A percentile compares a stretch with the other conserved stretches of the same genome.
These are phyloP conservation scores for Micrasema longulum DNA, from an alignment of 1,140 invertebrate genomes.

Conservation along the genomic window DNA sequence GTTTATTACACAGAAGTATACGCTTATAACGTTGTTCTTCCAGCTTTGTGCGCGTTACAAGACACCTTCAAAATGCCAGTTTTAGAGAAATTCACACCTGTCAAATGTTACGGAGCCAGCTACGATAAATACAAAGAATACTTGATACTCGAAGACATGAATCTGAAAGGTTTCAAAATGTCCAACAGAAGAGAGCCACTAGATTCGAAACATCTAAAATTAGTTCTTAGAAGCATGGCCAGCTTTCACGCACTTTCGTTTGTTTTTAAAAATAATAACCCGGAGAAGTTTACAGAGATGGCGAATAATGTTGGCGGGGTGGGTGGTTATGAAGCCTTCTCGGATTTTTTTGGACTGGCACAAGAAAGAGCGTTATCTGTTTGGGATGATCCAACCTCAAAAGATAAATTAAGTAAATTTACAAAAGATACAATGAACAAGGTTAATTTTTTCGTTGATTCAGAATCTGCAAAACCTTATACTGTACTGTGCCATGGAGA, in stretches of 20 bases:
- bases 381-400: not conserved
- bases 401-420: constrained; percentile 1
- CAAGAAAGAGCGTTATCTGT: too few relatives aligned
- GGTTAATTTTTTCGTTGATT: not conserved
- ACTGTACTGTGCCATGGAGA: constrained; percentile 41
- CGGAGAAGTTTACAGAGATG: constrained; percentile 11
- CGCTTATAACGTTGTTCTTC: constrained; percentile 4
- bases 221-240: constrained; percentile 27
- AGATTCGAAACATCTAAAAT: constrained; percentile 31
- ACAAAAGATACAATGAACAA: too few relatives aligned
- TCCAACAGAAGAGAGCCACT: constrained; percentile 16
- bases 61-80: not conserved
- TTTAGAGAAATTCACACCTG: constrained; percentile 17
- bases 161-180: constrained; percentile 11
- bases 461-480: constrained; percentile 10
- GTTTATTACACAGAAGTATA: constrained; percentile 5
- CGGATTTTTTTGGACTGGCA: not conserved
- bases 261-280: constrained; percentile 23
- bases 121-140: constrained; percentile 1
- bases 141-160: constrained; percentile 30
- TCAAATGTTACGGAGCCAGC: constrained; percentile 7
- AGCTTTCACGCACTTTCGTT: constrained; percentile 35
- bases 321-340: not conserved
- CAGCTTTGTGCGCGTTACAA: constrained; percentile 6
- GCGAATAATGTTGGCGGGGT: constrained; percentile 1